Evolutionary conservation across 2,888 invertebrate genomes (phyloP), one percentile per base, ranked within the genome.

Genomic region (Siphlonurus alternatus): DNA sequence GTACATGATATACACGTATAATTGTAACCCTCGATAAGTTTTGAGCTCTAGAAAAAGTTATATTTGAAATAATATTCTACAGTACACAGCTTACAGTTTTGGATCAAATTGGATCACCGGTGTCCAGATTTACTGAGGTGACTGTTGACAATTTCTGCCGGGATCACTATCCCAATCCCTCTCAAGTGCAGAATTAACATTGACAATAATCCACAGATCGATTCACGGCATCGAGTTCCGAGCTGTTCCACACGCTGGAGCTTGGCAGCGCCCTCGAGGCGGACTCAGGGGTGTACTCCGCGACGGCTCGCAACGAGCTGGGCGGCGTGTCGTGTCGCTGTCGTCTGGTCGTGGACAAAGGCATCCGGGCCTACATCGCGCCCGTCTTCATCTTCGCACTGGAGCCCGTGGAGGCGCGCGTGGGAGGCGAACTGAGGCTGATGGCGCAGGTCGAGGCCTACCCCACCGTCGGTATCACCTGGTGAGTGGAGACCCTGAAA

Each of bases 191-290:
- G n/a, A n/a, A n/a, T n/a, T n/a, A n/a, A n/a, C n/a, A n/a, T n/a
- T n/a, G n/a, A n/a, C n/a, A n/a, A n/a, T n/a, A n/a, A n/a, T n/a
- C n/a, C n/a, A n/a, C n/a, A n/a, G n/a, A n/a, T n/a, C n/a, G n/a
- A n/a, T n/a, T n/a, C n/a, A 75, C 78, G 2, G 82, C 83, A 68
- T 85, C 81, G 68, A 79, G 82, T 67, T 89, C 89, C 65, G 88
- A 88, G 53, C 83, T 85, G 69, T 92, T 94, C 76, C 86, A 89
- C 73, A 92, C 94, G 0, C 76, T 97, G 67, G 93, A 94, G 75
- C 87, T 96, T 65, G 83, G 84, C 2, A 86, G 86, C 62, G 86
- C 92, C 1, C 79, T 77, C 2, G 76, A 89, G 20, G 88, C 88
- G 65, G 93, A 93, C 73, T 85, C 87, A 0, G 94, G 92, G 0